Base-by-base conservation (phyloP, 2,797 vertebrate species). In the Champsocephalus esox region DNA sequence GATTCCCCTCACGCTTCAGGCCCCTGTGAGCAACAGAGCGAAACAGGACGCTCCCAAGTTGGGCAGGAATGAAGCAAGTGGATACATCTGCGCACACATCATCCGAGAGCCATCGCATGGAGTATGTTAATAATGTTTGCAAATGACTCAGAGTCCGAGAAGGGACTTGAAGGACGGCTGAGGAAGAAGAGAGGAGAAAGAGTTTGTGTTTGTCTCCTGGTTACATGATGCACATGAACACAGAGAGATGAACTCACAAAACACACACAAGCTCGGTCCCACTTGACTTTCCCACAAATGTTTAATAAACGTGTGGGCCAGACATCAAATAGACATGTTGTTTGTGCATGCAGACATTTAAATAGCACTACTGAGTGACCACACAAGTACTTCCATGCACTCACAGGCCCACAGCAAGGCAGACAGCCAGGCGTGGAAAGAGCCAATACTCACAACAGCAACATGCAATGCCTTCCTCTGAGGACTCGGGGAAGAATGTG, bases 121-220 rank as follows among this genome's bases (percentile, higher is more conserved):
- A 78, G 65, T 69, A 78, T 75, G 81, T 83, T 93, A 91, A 94
- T 74, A 76, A 85, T 86, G 92, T 93, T 90, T 90, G 85, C 88
- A 92, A 87, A 92, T 90, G 88, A 89, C 75, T 84, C 10, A 44
- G 60, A 77, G 67, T 66, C 54, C 70, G 10, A 28, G 54, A 61
- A 64, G 70, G 69, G 74, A 80, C 76, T 65, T 70, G 12, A 80
- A 80, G 73, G 78, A 87, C 34, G 28, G 61, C 79, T 3, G 57
- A 66, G 38, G 77, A 75, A 6, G 80, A 76, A 34, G 32, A 38
- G 12, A 54, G 51, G 19, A 9, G 51, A 21, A 4, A 58, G 46
- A 70, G 66, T 52, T 69, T 66, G 61, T 81, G 75, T 82, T 60
- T 61, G 28, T 72, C 85, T 82, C 70, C 66, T 5, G 34, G 34